Evolutionary conservation across 2,113 vertebrate genomes (phyloP).

Genomic region (Serinus canaria): DNA sequence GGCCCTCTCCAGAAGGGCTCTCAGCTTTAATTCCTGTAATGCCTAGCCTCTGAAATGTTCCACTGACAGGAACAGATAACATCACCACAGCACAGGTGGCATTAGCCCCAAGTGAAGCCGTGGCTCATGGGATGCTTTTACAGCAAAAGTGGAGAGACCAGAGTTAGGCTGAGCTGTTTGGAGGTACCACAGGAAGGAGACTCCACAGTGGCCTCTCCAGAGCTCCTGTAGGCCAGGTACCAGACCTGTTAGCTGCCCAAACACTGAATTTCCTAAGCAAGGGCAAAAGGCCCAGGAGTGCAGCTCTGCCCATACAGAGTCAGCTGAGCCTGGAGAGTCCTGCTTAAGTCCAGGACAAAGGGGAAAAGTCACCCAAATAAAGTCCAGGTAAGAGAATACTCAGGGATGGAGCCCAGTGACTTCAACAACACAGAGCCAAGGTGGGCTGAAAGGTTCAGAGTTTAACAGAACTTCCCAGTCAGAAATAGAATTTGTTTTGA

Average conservation of each 20-base stretch:
- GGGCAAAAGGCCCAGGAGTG: not conserved
- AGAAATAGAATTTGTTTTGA: not conserved
- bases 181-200: not conserved
- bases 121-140: not conserved
- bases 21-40: not conserved
- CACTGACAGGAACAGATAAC: not conserved
- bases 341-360: not conserved
- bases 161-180: not conserved
- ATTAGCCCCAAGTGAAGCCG: not conserved
- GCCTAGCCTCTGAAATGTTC: not conserved
- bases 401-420: not conserved
- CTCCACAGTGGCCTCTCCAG: not conserved
- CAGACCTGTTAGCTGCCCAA: not conserved
- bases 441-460: not conserved
- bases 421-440: not conserved
- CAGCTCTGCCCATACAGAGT: not conserved
- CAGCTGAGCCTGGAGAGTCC: not conserved
- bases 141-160: not conserved
- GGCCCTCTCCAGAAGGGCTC: not conserved
- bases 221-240: not conserved
- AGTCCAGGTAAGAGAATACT: not conserved
- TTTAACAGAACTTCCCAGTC: not conserved
- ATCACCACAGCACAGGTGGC: not conserved
- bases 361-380: not conserved
- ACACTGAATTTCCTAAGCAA: not conserved